Percentiles rank a stretch among this genome's conserved stretches.
These are phyloP conservation scores for Mixornis gularis DNA, from an alignment of 2,113 vertebrate genomes.

Conservation along the genomic window DNA sequence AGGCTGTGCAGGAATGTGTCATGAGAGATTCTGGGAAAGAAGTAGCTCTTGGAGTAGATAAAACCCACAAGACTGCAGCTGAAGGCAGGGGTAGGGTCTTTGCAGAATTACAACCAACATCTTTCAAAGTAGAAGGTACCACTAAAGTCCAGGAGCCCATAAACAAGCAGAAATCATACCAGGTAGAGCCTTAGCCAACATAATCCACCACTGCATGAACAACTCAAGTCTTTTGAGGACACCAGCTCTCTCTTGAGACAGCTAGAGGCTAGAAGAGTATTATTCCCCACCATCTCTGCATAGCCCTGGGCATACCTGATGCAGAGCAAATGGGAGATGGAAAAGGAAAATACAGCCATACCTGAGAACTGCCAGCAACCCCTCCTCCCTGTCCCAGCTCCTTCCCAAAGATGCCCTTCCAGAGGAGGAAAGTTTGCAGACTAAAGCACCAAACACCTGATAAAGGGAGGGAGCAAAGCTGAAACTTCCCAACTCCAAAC, in stretches of 20 bases:
- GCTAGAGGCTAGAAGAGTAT: not conserved
- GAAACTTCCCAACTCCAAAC: not conserved
- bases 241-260: not conserved
- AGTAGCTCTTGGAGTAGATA: not conserved
- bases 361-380: not conserved
- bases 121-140: not conserved
- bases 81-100: not conserved
- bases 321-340: not conserved
- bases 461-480: not conserved
- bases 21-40: not conserved
- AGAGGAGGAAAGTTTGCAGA: not conserved
- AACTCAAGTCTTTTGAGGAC: not conserved
- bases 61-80: accelerated
- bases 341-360: not conserved
- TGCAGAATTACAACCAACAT: not conserved
- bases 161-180: not conserved
- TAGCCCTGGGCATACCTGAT: not conserved
- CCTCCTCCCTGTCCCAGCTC: not conserved
- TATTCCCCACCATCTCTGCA: not conserved
- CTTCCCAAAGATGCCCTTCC: not conserved
- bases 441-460: not conserved
- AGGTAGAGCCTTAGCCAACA: not conserved
- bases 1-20: accelerated
- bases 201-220: not conserved
- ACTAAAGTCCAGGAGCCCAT: not conserved